Percentiles rank a stretch among this genome's conserved stretches.
phyloP scores from a whole-genome alignment of 2,113 vertebrate species.

The Chionomys nivalis region DNA sequence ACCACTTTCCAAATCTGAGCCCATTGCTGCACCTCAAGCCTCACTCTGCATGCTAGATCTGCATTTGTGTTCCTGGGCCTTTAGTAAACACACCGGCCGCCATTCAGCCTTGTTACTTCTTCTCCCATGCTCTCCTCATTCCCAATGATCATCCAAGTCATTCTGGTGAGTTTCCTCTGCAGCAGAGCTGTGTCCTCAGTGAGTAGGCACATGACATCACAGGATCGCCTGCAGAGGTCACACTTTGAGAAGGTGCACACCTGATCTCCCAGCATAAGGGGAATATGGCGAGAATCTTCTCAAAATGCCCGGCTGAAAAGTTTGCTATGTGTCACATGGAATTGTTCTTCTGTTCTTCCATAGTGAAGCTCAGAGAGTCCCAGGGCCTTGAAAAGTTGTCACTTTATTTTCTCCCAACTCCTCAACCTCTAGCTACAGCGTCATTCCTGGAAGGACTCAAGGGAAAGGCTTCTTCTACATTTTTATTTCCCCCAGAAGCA shows the following conservation, averaged over 20 bases:
- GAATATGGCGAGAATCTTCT: neutral
- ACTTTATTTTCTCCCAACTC: neutral
- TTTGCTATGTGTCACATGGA: rapidly evolving
- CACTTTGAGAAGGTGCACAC: neutral
- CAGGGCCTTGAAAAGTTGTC: neutral
- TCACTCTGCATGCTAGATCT: neutral
- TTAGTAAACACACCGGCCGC: neutral
- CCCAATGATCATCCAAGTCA: neutral
- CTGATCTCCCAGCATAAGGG: neutral
- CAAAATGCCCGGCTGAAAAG: rapidly evolving
- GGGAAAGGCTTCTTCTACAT: neutral
- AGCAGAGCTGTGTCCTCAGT: neutral
- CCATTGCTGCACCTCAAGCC: rapidly evolving
- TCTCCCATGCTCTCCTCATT: neutral
- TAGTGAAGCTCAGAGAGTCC: neutral
- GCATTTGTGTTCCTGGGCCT: neutral
- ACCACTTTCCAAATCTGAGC: neutral
- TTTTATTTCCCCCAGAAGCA: neutral
- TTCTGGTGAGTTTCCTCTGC: neutral
- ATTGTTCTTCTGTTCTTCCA: neutral
- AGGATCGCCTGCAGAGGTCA: neutral
- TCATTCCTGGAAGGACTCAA: neutral
- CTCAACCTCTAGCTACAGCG: neutral
- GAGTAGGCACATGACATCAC: neutral
- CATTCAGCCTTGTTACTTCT: neutral